Percentiles rank a stretch among this genome's conserved stretches.
These are phyloP conservation scores for Limnothrissa miodon DNA, from an alignment of 2,113 vertebrate species.

Conservation along the genomic window DNA sequence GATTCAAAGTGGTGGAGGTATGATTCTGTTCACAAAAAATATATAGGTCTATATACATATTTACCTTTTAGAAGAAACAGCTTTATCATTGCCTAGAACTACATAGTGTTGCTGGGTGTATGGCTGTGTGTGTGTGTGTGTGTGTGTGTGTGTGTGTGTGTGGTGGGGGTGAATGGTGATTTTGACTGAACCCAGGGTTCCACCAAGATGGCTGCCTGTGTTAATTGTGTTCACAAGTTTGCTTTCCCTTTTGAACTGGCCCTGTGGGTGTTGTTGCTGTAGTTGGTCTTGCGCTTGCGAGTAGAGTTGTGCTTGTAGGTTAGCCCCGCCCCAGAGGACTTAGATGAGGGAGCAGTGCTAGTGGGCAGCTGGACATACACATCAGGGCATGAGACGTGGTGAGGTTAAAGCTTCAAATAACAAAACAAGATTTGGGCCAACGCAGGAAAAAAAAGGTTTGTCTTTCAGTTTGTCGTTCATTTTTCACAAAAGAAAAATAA, in stretches of 20 bases:
- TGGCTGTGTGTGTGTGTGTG: no score
- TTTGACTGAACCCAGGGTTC: background rate
- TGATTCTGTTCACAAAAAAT: conserved; percentile 18
- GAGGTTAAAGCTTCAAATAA: conserved; percentile 60
- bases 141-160: background rate
- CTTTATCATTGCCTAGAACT: background rate
- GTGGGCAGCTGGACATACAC: conserved; percentile 43
- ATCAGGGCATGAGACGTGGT: conserved; percentile 61
- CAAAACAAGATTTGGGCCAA: conserved; percentile 59
- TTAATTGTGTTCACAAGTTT: conserved; percentile 7
- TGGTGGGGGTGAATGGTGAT: background rate
- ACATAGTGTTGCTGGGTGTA: background rate
- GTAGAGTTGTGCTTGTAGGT: conserved; percentile 54
- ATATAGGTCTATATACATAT: conserved; percentile 14
- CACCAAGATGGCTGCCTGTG: background rate
- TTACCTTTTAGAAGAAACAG: conserved; percentile 1
- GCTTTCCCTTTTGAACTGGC: conserved; percentile 1
- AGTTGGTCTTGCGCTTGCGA: conserved; percentile 50
- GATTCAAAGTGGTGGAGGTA: background rate
- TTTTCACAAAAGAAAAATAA: conserved; percentile 65
- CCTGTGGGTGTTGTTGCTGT: conserved; percentile 11
- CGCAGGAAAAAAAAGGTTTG: conserved; percentile 58
- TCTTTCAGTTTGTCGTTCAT: conserved; percentile 45
- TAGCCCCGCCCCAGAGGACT: conserved; percentile 39
- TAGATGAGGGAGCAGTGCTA: conserved; percentile 32